A percentile compares a stretch with the other conserved stretches of the same genome.
These are phyloP conservation scores for Bradypodion pumilum DNA, from an alignment of 2,797 vertebrate species.

Conservation along the genomic window DNA sequence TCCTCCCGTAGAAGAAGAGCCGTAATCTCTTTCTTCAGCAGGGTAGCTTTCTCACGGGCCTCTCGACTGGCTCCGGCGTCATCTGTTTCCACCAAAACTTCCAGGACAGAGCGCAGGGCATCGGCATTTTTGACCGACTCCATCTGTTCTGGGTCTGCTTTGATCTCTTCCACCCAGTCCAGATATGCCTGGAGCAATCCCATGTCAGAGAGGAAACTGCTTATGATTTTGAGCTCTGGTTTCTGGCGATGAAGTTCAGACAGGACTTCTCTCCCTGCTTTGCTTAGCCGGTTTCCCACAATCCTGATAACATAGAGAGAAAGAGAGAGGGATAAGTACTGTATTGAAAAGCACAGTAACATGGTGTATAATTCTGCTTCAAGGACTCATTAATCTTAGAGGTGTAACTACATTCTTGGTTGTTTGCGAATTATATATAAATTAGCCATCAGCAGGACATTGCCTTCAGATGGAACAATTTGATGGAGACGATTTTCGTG, in stretches of 20 bases:
- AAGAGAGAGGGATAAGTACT: not conserved
- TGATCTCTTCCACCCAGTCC: conserved; percentile 77
- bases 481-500: too few relatives aligned
- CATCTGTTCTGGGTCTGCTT: conserved; percentile 71
- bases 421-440: too few relatives aligned
- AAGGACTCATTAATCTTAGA: too few relatives aligned
- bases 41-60: conserved; percentile 59
- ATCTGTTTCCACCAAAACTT: conserved; percentile 59
- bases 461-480: too few relatives aligned
- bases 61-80: conserved; percentile 56
- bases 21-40: conserved; percentile 66
- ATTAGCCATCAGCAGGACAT: too few relatives aligned
- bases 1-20: conserved; percentile 27
- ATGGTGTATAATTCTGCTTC: too few relatives aligned
- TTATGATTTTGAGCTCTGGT: conserved; percentile 68
- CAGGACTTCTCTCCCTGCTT: conserved; percentile 62
- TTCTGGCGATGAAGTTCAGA: conserved; percentile 54
- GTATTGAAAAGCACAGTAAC: not conserved
- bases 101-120: conserved; percentile 69
- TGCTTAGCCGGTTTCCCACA: conserved; percentile 72
- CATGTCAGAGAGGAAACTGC: conserved; percentile 72
- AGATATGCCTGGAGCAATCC: conserved; percentile 73
- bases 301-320: conserved; percentile 54
- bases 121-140: conserved; percentile 74
- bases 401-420: too few relatives aligned